Evolutionary conservation across 2,888 invertebrate genomes (phyloP).

Genomic region (Keiferia lycopersicella): DNA sequence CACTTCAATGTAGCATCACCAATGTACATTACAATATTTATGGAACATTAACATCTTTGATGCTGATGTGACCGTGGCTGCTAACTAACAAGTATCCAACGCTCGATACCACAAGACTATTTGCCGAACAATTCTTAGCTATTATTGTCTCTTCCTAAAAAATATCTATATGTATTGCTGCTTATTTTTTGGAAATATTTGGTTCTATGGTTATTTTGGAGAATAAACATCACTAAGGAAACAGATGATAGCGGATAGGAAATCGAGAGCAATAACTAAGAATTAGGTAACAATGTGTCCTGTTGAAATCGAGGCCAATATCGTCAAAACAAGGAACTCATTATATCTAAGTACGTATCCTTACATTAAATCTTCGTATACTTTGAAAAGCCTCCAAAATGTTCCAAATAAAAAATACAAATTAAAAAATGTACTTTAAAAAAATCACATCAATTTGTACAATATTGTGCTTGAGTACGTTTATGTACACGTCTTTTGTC

Average conservation of each 20-base stretch:
- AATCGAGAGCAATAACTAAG: no score
- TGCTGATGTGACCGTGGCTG: conserved; percentile 44
- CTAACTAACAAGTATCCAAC: conserved; percentile 50
- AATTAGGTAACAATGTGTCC: no score
- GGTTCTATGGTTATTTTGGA: no score
- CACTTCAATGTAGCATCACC: conserved; percentile 30
- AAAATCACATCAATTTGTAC: conserved; percentile 66
- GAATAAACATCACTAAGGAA: no score
- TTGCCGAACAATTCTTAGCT: no score
- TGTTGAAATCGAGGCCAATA: conserved; percentile 34
- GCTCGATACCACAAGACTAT: no score
- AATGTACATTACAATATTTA: conserved; percentile 39
- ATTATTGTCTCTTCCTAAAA: no score
- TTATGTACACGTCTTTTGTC: conserved; percentile 23
- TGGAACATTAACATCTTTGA: conserved; percentile 40
- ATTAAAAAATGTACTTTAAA: conserved; percentile 54
- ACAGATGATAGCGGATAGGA: no score
- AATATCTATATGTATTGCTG: no score
- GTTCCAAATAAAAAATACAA: conserved; percentile 61
- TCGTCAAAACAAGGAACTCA: conserved; percentile 68
- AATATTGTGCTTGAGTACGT: conserved; percentile 36
- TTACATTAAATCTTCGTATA: conserved; percentile 76
- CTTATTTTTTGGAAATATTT: no score
- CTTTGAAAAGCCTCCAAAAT: conserved; percentile 79
- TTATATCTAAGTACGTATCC: conserved; percentile 77